phyloP scores from a whole-genome alignment of 2,797 vertebrate genomes.

The Hydrophis major region DNA sequence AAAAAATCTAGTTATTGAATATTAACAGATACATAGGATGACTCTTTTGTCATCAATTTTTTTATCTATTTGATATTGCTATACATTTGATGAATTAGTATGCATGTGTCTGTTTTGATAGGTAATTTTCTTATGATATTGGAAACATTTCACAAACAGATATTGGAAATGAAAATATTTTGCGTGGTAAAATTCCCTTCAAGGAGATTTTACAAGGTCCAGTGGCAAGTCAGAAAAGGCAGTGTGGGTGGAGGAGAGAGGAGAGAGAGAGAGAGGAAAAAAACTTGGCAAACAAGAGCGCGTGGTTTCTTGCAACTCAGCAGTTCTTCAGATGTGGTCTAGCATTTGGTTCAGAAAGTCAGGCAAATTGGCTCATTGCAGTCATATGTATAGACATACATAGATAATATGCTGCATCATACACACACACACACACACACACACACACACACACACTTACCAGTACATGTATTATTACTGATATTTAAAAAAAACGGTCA shows the following conservation, averaged over 20 bases:
- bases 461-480: neutral
- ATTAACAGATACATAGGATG: neutral
- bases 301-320: slow-evolving; percentile 73
- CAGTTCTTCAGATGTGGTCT: slow-evolving; percentile 84
- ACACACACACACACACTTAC: slow-evolving; percentile 1
- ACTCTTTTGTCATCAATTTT: neutral
- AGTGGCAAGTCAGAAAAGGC: slow-evolving; percentile 50
- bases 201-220: slow-evolving; percentile 20
- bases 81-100: neutral
- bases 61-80: neutral
- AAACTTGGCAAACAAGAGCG: slow-evolving; percentile 58
- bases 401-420: slow-evolving; percentile 19
- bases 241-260: slow-evolving; percentile 16
- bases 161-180: neutral
- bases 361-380: slow-evolving; percentile 80
- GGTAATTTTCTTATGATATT: neutral
- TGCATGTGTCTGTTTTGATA: neutral
- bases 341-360: slow-evolving; percentile 86
- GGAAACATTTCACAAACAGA: neutral
- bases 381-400: slow-evolving; percentile 67
- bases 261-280: too few species aligned
- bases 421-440: slow-evolving; percentile 6
- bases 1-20: neutral
- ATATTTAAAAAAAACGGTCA: slow-evolving; percentile 22
- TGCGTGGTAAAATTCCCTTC: slow-evolving; percentile 38